Conservation (phyloP, 2,113 vertebrate species). For the Hylia prasina region DNA sequence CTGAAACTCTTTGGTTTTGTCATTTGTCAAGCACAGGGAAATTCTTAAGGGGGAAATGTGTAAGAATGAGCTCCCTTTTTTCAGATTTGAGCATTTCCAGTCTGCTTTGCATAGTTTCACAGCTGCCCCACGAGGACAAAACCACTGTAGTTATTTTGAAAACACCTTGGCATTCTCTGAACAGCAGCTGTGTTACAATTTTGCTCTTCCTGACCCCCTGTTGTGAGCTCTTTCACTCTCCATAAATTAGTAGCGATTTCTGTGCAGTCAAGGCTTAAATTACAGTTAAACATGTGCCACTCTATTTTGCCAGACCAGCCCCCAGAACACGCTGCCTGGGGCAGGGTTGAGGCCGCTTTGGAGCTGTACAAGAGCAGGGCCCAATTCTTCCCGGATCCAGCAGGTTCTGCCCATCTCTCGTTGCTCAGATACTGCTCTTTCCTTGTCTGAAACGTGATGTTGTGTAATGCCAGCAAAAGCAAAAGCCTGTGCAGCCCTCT, state of each 20-base stretch:
- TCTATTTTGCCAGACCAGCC: not conserved
- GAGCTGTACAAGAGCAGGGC: not conserved
- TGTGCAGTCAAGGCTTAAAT: not conserved
- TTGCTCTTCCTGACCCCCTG: not conserved
- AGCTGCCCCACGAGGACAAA: not conserved
- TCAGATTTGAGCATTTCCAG: not conserved
- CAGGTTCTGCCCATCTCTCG: not conserved
- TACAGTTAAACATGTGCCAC: not conserved
- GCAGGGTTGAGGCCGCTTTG: not conserved
- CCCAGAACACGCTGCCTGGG: not conserved
- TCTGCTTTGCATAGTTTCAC: not conserved
- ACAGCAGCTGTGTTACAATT: not conserved
- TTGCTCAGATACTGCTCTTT: not conserved
- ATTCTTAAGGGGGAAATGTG: not conserved
- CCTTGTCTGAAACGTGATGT: not conserved
- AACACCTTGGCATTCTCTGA: not conserved
- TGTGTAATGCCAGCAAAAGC: not conserved
- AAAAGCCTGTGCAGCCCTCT: not conserved
- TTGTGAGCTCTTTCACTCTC: not conserved
- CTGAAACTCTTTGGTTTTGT: not conserved
- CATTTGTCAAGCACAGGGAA: not conserved
- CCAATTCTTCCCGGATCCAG: not conserved
- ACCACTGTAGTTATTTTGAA: not conserved
- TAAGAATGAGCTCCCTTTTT: not conserved
- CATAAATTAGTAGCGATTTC: slow-evolving; percentile 32